These are phyloP conservation scores for Lacerta bilineata DNA, from an alignment of 2,797 vertebrate genomes.

Conservation along the genomic window DNA sequence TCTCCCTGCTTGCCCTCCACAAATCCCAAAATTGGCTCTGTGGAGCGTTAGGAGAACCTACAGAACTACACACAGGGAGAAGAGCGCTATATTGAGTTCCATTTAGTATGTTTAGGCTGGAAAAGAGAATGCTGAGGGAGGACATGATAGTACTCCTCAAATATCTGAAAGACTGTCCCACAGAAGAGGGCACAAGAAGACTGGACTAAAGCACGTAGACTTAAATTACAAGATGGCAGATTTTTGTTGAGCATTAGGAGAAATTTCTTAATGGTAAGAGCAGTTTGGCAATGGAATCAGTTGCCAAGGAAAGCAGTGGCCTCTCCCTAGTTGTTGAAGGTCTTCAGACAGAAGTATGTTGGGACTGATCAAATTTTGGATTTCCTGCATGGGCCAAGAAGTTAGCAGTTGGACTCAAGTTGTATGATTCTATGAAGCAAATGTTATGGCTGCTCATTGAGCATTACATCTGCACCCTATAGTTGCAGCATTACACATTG, in stretches of 20 bases:
- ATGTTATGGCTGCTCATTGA: neutral
- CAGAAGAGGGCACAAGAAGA: neutral
- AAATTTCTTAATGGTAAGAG: constrained; percentile 1
- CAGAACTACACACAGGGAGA: too few species aligned
- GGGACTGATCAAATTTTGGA: neutral
- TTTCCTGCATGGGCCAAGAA: neutral
- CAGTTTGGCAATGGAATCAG: neutral
- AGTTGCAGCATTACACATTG: neutral
- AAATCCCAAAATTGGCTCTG: too few species aligned
- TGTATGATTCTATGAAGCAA: neutral
- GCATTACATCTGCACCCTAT: neutral
- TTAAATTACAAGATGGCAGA: neutral
- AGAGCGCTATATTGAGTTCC: too few species aligned
- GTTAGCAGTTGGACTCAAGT: neutral
- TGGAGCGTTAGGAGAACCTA: too few species aligned
- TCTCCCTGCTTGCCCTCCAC: too few species aligned
- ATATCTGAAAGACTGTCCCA: neutral
- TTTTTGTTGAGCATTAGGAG: neutral
- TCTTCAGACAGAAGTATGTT: neutral
- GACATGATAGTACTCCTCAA: neutral
- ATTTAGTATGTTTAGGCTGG: neutral
- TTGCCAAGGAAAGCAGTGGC: neutral
- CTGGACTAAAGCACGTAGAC: neutral
- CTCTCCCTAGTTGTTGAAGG: neutral
- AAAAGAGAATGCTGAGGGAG: neutral